These are phyloP conservation scores for Mixornis gularis DNA, from an alignment of 2,113 vertebrate species.

Conservation along the genomic window DNA sequence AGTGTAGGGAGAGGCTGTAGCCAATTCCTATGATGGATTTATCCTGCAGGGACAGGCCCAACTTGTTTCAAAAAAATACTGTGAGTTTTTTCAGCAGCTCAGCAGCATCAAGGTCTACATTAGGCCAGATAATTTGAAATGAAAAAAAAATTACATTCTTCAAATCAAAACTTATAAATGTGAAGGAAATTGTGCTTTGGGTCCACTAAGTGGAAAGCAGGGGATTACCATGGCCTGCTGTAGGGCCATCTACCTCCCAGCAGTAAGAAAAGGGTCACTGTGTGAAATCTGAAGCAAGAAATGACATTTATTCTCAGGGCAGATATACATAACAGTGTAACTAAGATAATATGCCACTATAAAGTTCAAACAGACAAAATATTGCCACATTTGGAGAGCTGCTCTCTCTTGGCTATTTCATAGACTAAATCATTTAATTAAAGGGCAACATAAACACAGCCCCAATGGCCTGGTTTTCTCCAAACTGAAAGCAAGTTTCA, in stretches of 20 bases:
- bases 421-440: conserved; percentile 48
- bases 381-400: conserved; percentile 4
- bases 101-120: neutral
- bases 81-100: neutral
- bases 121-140: neutral
- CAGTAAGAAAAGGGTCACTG: neutral
- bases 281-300: neutral
- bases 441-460: neutral
- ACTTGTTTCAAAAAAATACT: neutral
- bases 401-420: conserved; percentile 3
- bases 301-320: neutral
- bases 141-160: neutral
- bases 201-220: neutral
- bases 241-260: neutral
- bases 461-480: conserved; percentile 8
- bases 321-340: neutral
- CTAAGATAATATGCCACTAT: neutral
- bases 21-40: neutral
- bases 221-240: neutral
- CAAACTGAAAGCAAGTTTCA: conserved; percentile 38
- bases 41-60: neutral
- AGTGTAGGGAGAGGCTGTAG: neutral
- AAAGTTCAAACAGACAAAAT: neutral
- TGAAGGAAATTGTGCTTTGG: neutral
- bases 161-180: neutral